Conservation (phyloP, 1,140 invertebrate genomes). For the Papilio dardanus region DNA sequence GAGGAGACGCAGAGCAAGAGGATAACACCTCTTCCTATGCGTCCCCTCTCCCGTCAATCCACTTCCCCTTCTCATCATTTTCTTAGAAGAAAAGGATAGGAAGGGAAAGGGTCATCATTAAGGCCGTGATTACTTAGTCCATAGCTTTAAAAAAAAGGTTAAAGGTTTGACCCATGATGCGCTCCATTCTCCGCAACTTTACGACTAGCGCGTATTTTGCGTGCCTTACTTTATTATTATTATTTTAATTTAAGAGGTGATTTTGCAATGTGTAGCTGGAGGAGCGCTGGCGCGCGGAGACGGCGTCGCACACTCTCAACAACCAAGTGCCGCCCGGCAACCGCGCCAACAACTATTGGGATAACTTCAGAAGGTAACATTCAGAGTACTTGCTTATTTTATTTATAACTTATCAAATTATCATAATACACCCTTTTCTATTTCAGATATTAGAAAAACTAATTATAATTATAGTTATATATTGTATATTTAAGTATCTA, state of each 20-base stretch:
- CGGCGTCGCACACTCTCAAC: constrained; percentile 85
- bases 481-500: constrained; percentile 50
- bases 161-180: no score
- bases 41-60: no score
- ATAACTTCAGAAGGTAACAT: constrained; percentile 92
- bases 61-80: no score
- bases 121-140: no score
- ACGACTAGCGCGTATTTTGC: no score
- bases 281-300: constrained; percentile 75
- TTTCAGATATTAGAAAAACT: constrained; percentile 74
- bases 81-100: no score
- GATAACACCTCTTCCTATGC: no score
- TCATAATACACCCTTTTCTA: constrained; percentile 56
- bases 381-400: not conserved
- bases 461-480: constrained; percentile 47
- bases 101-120: no score
- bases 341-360: constrained; percentile 95
- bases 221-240: no score
- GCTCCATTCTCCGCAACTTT: no score
- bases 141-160: no score
- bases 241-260: not conserved
- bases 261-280: constrained; percentile 60
- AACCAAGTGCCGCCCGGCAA: constrained; percentile 94
- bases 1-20: no score
- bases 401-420: constrained; percentile 37